Base-by-base conservation (phyloP, 2,797 vertebrate species). In the Sebastiscus tertius region DNA sequence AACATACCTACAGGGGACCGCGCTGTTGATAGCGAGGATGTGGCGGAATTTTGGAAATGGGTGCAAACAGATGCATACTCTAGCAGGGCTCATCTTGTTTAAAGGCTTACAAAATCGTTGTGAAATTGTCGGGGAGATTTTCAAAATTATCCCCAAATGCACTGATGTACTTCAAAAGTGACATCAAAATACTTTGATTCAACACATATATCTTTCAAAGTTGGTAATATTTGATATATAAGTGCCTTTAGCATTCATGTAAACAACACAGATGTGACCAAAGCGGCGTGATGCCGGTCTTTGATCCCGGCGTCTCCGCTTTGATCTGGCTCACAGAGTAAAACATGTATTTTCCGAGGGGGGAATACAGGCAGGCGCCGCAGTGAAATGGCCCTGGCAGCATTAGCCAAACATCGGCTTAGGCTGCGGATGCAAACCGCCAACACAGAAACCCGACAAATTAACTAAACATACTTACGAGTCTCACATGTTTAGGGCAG, bases 191-290 rank as follows among this genome's bases (percentile, higher is more conserved):
- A 89, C 92, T 95, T 91, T 87, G 93, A 95, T 95, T 96, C 92
- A 94, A 95, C 93, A 95, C 94, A 94, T 94, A 87, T 89, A 95
- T 96, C 93, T 96, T 96, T 96, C 89, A 95, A 90, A 95, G 91
- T 93, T 87, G 61, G 94, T 94, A 92, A 95, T 96, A 95, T 96
- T 96, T 95, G 92, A 96, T 95, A 92, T 87, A 80, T 87, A 80
- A 94, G 88, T 91, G 95, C 95, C 95, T 94, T 96, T 94, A 96
- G 95, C 96, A 95, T 96, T 94, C 93, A 95, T 94, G 95, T 96
- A 95, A 96, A 96, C 96, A 96, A 96, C 95, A 92, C 95, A 86
- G 92, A 95, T 95, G 95, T 95, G 95, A 95, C 95, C 95, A 92
- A 89, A 93, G 94, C 90, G 69, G 87, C 84, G 73, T 82, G 93